Conservation (phyloP, 2,113 vertebrate genomes). For the Xiphophorus hellerii region DNA sequence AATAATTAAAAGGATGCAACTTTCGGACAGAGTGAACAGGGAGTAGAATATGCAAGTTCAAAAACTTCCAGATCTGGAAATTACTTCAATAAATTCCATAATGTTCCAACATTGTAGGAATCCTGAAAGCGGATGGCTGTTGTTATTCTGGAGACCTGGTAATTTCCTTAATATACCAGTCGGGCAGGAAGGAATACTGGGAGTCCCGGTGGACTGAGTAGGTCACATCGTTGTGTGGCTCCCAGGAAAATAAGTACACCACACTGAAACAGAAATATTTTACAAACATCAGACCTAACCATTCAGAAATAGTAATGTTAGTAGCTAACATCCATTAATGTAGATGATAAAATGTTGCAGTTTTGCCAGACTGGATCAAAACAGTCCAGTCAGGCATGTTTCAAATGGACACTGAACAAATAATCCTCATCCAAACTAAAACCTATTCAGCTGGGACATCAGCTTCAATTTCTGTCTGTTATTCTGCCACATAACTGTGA, state of each 20-base stretch:
- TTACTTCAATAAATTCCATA: background rate
- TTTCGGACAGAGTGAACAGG: too few species aligned
- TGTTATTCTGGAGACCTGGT: constrained; percentile 17
- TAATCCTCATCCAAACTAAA: too few species aligned
- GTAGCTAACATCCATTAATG: too few species aligned
- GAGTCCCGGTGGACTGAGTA: constrained; percentile 83
- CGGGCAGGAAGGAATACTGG: constrained; percentile 82
- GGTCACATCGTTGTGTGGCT: constrained; percentile 83
- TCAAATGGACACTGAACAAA: too few species aligned
- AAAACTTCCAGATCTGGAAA: background rate
- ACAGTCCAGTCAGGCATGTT: too few species aligned
- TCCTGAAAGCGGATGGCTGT: background rate
- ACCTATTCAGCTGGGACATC: background rate
- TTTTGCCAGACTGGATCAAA: too few species aligned
- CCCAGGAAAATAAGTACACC: constrained; percentile 87
- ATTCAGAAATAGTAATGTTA: background rate
- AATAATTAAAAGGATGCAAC: too few species aligned
- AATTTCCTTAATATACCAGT: constrained; percentile 84
- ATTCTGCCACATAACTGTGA: background rate
- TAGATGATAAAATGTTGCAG: too few species aligned
- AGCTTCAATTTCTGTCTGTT: background rate
- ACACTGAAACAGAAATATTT: constrained; percentile 70
- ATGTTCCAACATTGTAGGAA: background rate
- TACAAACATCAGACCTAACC: background rate
- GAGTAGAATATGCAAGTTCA: too few species aligned